These are phyloP conservation scores for Propsilocerus akamusi DNA, from an alignment of 1,140 invertebrate genomes.

Conservation along the genomic window DNA sequence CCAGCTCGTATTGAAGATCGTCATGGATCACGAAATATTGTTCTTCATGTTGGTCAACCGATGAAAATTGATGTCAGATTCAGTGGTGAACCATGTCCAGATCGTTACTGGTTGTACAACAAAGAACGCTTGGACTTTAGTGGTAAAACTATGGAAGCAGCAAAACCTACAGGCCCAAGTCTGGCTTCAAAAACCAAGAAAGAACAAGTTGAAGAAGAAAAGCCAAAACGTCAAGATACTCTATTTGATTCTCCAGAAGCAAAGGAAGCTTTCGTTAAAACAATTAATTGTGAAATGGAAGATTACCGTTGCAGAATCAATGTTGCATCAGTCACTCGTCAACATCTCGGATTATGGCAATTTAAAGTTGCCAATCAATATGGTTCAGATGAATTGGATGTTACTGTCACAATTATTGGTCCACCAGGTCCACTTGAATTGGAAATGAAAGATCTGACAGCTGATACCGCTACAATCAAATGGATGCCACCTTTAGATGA, in stretches of 20 bases:
- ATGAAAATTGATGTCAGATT: slow-evolving; percentile 77
- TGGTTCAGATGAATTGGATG: slow-evolving; percentile 78
- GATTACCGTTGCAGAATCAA: slow-evolving; percentile 72
- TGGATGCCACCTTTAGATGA: slow-evolving; percentile 89
- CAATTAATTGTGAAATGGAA: slow-evolving; percentile 62
- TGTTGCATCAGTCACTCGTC: slow-evolving; percentile 49
- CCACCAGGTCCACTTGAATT: slow-evolving; percentile 82
- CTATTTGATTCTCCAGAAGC: slow-evolving; percentile 12
- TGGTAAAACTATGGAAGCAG: background rate
- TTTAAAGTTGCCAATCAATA: slow-evolving; percentile 83
- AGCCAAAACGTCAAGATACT: background rate
- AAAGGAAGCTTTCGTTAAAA: slow-evolving; percentile 32
- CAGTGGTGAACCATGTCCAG: slow-evolving; percentile 72
- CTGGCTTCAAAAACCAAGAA: no score
- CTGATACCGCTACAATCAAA: slow-evolving; percentile 81
- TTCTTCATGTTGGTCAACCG: slow-evolving; percentile 69
- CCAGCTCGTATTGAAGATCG: slow-evolving; percentile 76
- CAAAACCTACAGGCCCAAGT: no score
- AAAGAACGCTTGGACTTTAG: slow-evolving; percentile 43
- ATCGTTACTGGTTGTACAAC: slow-evolving; percentile 68
- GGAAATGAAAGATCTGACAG: slow-evolving; percentile 72
- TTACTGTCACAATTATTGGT: slow-evolving; percentile 71
- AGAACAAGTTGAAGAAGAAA: no score
- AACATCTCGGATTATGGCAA: slow-evolving; percentile 67
- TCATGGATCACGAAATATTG: slow-evolving; percentile 69